A percentile compares a stretch with the other conserved stretches of the same genome.
These are phyloP conservation scores for Ophion obscuratus DNA, from an alignment of 2,888 invertebrate genomes.

Conservation along the genomic window DNA sequence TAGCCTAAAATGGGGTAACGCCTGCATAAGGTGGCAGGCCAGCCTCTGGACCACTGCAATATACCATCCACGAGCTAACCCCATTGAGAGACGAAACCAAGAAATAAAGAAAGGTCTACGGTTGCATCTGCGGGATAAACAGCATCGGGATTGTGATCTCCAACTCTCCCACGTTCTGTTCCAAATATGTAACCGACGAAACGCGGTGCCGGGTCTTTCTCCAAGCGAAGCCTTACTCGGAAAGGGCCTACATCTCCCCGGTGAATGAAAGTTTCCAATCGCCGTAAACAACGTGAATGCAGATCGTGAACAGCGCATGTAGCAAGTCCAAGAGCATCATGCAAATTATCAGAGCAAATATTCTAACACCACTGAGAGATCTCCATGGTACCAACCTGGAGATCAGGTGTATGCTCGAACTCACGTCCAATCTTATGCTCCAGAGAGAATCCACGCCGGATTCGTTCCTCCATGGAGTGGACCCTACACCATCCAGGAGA, in stretches of 20 bases:
- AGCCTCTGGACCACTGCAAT: slow-evolving; percentile 1
- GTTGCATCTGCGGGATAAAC: not conserved
- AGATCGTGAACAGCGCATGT: no score
- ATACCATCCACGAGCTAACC: not conserved
- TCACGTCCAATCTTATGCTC: no score
- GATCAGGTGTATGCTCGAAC: no score
- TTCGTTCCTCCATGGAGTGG: no score
- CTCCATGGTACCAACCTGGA: no score
- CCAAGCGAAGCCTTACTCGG: not conserved
- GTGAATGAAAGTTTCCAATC: not conserved
- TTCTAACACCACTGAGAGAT: no score
- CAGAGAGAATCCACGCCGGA: no score
- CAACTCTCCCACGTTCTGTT: not conserved
- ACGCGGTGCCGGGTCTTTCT: not conserved
- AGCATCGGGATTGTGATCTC: not conserved
- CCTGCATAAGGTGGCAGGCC: no score
- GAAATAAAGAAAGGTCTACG: slow-evolving; percentile 2
- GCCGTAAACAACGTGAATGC: no score
- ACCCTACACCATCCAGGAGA: no score
- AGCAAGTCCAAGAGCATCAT: no score
- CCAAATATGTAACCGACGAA: not conserved
- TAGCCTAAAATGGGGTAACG: not conserved
- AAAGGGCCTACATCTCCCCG: not conserved
- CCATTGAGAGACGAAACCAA: not conserved
- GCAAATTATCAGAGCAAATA: no score